Percentiles rank a stretch among this genome's conserved stretches.
Conservation (phyloP, 1,140 invertebrate species). For the Lepidurus couesii region DNA sequence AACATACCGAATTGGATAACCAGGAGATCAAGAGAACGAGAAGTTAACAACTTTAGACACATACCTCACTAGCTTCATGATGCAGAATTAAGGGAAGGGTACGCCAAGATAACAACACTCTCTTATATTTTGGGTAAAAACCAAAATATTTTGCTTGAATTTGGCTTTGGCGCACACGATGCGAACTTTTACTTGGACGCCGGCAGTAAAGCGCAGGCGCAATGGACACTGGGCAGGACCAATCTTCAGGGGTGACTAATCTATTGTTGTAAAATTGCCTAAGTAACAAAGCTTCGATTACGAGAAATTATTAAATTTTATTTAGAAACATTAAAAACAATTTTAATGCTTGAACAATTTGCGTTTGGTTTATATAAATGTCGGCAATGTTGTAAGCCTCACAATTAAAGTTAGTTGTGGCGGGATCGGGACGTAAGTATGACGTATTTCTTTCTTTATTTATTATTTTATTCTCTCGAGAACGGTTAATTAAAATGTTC, state of each 20-base stretch:
- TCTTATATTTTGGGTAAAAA: background rate
- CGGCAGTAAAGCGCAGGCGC: background rate
- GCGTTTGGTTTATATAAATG: too few species aligned
- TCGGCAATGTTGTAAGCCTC: background rate
- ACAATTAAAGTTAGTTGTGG: background rate
- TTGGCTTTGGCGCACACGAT: constrained; percentile 4
- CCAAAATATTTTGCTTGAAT: background rate
- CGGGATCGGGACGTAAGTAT: background rate
- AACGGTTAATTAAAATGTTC: background rate
- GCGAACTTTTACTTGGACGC: constrained; percentile 15
- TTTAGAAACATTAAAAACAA: too few species aligned
- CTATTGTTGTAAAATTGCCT: background rate
- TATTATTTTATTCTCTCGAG: background rate
- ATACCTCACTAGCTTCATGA: background rate
- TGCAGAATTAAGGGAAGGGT: background rate
- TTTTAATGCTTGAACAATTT: too few species aligned
- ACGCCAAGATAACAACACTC: background rate
- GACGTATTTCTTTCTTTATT: background rate
- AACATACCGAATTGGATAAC: constrained; percentile 27
- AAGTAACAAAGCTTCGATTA: background rate
- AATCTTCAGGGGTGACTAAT: background rate
- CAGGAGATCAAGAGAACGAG: background rate
- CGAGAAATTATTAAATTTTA: too few species aligned
- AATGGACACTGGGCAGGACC: background rate
- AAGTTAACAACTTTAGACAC: background rate